These are phyloP conservation scores for Lophotis ruficrista DNA, from an alignment of 2,113 vertebrate species.

Conservation along the genomic window DNA sequence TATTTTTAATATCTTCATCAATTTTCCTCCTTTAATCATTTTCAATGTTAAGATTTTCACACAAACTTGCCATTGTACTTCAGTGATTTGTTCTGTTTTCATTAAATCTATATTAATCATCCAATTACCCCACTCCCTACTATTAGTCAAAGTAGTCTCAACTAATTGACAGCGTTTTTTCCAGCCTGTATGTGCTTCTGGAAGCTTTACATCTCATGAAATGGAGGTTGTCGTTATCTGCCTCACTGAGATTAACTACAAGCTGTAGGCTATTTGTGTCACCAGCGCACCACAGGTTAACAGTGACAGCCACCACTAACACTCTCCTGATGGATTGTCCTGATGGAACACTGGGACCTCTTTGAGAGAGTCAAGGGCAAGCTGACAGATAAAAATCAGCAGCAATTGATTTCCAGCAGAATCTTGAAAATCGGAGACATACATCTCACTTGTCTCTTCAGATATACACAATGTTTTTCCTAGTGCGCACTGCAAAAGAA, in stretches of 20 bases:
- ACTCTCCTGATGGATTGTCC: conserved; percentile 47
- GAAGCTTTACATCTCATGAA: conserved; percentile 1
- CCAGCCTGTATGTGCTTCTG: neutral
- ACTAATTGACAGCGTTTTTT: neutral
- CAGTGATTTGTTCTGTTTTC: neutral
- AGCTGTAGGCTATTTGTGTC: conserved; percentile 30
- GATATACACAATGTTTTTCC: neutral
- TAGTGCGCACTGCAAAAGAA: neutral
- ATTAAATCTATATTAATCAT: neutral
- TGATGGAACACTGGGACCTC: conserved; percentile 45
- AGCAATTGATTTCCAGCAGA: conserved; percentile 55
- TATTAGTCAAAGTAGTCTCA: neutral
- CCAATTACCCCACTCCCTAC: neutral
- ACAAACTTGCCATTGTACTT: neutral
- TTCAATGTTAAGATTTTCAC: neutral
- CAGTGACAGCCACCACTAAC: conserved; percentile 35
- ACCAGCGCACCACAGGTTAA: conserved; percentile 36
- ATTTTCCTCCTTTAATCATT: neutral
- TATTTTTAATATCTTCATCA: neutral
- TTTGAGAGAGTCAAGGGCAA: conserved; percentile 56
- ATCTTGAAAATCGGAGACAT: conserved; percentile 47
- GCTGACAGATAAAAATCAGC: conserved; percentile 53
- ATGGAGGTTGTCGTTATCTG: conserved; percentile 8
- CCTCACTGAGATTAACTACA: conserved; percentile 14
- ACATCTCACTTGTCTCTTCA: conserved; percentile 18